A percentile compares a stretch with the other conserved stretches of the same genome.
Evolutionary conservation across 2,888 invertebrate species (phyloP).

Genomic region (Parnassius mnemosyne): DNA sequence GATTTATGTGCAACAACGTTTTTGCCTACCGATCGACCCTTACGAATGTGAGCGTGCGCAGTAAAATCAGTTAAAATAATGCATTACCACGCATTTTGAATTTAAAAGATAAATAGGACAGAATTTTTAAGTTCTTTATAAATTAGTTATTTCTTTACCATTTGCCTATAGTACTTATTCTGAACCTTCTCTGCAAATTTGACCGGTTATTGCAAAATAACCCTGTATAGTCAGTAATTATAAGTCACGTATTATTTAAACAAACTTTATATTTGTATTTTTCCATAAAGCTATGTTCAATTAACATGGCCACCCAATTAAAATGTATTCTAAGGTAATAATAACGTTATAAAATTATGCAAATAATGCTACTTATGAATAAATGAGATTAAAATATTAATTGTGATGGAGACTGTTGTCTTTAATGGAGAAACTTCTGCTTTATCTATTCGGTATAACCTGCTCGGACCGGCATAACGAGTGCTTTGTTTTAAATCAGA

Average conservation of each 20-base stretch:
- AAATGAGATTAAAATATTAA: slow-evolving; percentile 25
- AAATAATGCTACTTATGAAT: slow-evolving; percentile 14
- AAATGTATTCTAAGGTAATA: slow-evolving; percentile 12
- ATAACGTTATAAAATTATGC: slow-evolving; percentile 16
- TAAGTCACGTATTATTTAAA: not conserved
- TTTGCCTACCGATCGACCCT: too few species aligned
- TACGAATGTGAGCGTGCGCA: too few species aligned
- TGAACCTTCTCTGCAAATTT: too few species aligned
- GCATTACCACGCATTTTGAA: too few species aligned
- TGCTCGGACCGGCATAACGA: slow-evolving; percentile 1
- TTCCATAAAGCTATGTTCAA: slow-evolving; percentile 3
- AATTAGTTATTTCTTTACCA: too few species aligned
- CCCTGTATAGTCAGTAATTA: too few species aligned
- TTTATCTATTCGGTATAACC: slow-evolving; percentile 10
- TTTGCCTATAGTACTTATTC: too few species aligned
- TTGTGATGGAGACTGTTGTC: slow-evolving; percentile 17
- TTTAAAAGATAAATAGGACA: too few species aligned
- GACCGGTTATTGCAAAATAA: too few species aligned
- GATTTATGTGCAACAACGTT: too few species aligned
- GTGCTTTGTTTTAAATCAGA: slow-evolving; percentile 16
- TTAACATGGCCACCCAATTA: slow-evolving; percentile 18
- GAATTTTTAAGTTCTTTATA: too few species aligned
- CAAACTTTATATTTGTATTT: not conserved
- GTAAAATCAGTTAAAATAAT: too few species aligned
- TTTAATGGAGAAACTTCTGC: slow-evolving; percentile 13